Evolutionary conservation across 2,888 invertebrate species (phyloP).

Genomic region (Ormia ochracea): DNA sequence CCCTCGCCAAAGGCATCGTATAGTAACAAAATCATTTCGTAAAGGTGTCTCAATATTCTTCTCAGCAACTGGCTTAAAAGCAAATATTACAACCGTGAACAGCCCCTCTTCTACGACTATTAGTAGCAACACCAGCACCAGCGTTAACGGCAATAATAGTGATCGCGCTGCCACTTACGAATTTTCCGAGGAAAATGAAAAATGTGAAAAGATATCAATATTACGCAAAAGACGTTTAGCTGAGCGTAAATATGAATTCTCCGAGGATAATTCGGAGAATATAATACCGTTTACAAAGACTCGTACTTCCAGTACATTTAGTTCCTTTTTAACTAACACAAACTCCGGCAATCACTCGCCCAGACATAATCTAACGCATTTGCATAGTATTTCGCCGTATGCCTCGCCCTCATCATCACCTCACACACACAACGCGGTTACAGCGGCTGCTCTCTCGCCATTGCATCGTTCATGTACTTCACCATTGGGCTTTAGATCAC

Average conservation of each 20-base stretch:
- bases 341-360: conserved; percentile 49
- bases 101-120: conserved; percentile 33
- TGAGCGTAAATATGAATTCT: conserved; percentile 94
- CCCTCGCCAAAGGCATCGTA: conserved; percentile 68
- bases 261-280: conserved; percentile 85
- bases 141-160: conserved; percentile 80
- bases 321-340: conserved; percentile 60
- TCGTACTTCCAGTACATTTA: conserved; percentile 65
- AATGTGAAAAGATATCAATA: conserved; percentile 90
- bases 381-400: conserved; percentile 74
- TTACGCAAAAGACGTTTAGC: conserved; percentile 90
- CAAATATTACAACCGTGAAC: conserved; percentile 53
- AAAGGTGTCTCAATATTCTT: conserved; percentile 69
- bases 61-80: conserved; percentile 65
- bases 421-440: conserved; percentile 65
- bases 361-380: conserved; percentile 66
- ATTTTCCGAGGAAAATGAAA: conserved; percentile 89
- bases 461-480: conserved; percentile 63
- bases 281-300: conserved; percentile 78
- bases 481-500: conserved; percentile 72
- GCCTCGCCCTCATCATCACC: conserved; percentile 77
- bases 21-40: conserved; percentile 75
- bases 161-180: conserved; percentile 82
- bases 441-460: conserved; percentile 62
- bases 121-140: conserved; percentile 22